Conservation (phyloP, 2,113 vertebrate genomes). For the Peromyscus polionotus region DNA sequence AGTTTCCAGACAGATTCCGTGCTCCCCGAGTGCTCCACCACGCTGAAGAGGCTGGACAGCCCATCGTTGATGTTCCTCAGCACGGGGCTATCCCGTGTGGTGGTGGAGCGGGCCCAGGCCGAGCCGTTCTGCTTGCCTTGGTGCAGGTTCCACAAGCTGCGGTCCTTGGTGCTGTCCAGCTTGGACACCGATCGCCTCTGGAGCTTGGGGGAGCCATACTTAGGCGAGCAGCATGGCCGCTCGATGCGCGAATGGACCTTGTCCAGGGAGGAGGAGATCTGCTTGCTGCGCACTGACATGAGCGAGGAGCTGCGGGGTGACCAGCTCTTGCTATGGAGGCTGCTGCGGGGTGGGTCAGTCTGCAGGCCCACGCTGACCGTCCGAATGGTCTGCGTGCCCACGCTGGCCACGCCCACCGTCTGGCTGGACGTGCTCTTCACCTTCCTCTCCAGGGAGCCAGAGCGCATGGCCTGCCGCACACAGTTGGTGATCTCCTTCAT, state of each 20-base stretch:
- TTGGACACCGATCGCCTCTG: slow-evolving; percentile 96
- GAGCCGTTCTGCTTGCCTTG: slow-evolving; percentile 95
- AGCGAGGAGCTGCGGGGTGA: slow-evolving; percentile 94
- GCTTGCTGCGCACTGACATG: slow-evolving; percentile 93
- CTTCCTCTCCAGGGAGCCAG: slow-evolving; percentile 96
- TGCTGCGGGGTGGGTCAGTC: slow-evolving; percentile 90
- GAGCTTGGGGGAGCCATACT: slow-evolving; percentile 97
- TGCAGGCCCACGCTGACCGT: slow-evolving; percentile 94
- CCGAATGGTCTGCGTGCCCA: slow-evolving; percentile 94
- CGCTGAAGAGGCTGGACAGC: slow-evolving; percentile 97
- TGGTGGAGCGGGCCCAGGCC: slow-evolving; percentile 98
- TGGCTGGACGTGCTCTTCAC: slow-evolving; percentile 94
- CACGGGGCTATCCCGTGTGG: slow-evolving; percentile 97
- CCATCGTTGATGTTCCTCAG: slow-evolving; percentile 96
- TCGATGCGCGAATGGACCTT: slow-evolving; percentile 97
- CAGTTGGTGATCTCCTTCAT: slow-evolving; percentile 99
- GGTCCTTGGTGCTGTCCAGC: slow-evolving; percentile 93
- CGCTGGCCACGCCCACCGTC: slow-evolving; percentile 89
- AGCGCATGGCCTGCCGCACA: slow-evolving; percentile 97
- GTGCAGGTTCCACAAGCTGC: slow-evolving; percentile 97
- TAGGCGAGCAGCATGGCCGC: slow-evolving; percentile 97
- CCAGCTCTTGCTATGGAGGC: slow-evolving; percentile 94
- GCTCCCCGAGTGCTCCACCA: slow-evolving; percentile 96
- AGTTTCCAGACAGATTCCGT: slow-evolving; percentile 95
- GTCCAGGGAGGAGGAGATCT: slow-evolving; percentile 97